A percentile compares a stretch with the other conserved stretches of the same genome.
phyloP scores from a whole-genome alignment of 2,888 invertebrate species.

The Netelia virgata region DNA sequence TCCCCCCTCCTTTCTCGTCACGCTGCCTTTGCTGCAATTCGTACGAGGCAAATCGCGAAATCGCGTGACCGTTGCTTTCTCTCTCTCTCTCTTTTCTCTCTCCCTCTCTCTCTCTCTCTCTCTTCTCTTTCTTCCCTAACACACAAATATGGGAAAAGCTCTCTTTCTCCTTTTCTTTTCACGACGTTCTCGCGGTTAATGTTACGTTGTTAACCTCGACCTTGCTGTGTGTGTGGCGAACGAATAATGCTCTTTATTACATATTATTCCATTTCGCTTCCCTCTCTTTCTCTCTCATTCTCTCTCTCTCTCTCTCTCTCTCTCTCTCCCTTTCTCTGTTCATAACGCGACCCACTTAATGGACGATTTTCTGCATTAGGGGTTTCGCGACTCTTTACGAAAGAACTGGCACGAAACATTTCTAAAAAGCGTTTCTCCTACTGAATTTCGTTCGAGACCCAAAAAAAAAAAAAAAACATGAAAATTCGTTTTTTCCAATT shows the following conservation, averaged over 20 bases:
- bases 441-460: not conserved
- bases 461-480: too few species aligned
- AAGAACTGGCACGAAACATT: not conserved
- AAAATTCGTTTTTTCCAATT: not conserved
- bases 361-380: slow-evolving; percentile 51
- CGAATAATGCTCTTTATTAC: slow-evolving; percentile 50
- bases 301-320: not conserved
- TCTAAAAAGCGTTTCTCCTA: not conserved
- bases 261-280: slow-evolving; percentile 34
- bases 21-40: slow-evolving; percentile 44
- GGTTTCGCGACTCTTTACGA: not conserved
- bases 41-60: slow-evolving; percentile 62
- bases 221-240: slow-evolving; percentile 48
- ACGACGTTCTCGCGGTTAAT: slow-evolving; percentile 64
- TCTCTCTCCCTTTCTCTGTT: not conserved
- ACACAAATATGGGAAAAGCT: not conserved
- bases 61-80: slow-evolving; percentile 63
- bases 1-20: slow-evolving; percentile 18
- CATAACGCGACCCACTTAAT: slow-evolving; percentile 30
- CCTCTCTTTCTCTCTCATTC: not conserved
- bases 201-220: slow-evolving; percentile 70
- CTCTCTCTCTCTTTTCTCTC: too few species aligned
- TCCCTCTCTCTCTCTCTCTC: not conserved
- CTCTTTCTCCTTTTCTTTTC: slow-evolving; percentile 24
- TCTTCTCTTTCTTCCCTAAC: not conserved